A percentile compares a stretch with the other conserved stretches of the same genome.
Evolutionary conservation across 2,113 vertebrate genomes (phyloP).

Genomic region (Malaclemys terrapin): DNA sequence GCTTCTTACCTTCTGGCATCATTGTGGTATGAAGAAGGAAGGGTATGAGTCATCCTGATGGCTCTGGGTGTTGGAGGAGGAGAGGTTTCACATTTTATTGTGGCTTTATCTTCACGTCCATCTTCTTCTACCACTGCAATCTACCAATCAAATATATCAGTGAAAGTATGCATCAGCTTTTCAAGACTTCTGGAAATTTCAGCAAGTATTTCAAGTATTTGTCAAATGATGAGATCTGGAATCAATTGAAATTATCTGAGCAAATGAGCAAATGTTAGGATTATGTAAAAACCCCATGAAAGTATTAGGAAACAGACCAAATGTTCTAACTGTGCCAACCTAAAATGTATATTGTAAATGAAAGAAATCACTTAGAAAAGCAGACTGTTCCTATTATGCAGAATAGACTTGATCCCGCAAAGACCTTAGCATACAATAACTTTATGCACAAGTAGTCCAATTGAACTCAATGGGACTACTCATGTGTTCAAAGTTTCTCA

Average conservation of each 20-base stretch:
- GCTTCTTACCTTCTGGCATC: conserved; percentile 89
- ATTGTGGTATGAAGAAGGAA: conserved; percentile 96
- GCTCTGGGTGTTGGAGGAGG: conserved; percentile 95
- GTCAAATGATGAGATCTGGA: not conserved
- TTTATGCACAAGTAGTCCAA: not conserved
- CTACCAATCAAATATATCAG: conserved; percentile 70
- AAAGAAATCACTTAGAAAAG: not conserved
- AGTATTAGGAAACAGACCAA: not conserved
- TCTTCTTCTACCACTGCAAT: conserved; percentile 98
- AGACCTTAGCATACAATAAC: not conserved
- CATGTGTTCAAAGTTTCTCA: not conserved
- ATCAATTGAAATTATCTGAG: not conserved
- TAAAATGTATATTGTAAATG: not conserved
- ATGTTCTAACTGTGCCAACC: not conserved
- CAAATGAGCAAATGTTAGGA: not conserved
- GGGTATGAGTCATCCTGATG: conserved; percentile 96
- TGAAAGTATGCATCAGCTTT: conserved; percentile 15
- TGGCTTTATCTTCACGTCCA: conserved; percentile 96
- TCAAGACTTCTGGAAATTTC: not conserved
- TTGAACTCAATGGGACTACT: not conserved
- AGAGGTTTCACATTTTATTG: conserved; percentile 99
- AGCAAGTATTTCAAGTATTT: not conserved
- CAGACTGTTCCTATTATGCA: not conserved
- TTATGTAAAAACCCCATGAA: not conserved
- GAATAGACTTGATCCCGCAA: not conserved